These are phyloP conservation scores for Notoglanidium macrostoma DNA, from an alignment of 2,797 vertebrate genomes.

Conservation along the genomic window DNA sequence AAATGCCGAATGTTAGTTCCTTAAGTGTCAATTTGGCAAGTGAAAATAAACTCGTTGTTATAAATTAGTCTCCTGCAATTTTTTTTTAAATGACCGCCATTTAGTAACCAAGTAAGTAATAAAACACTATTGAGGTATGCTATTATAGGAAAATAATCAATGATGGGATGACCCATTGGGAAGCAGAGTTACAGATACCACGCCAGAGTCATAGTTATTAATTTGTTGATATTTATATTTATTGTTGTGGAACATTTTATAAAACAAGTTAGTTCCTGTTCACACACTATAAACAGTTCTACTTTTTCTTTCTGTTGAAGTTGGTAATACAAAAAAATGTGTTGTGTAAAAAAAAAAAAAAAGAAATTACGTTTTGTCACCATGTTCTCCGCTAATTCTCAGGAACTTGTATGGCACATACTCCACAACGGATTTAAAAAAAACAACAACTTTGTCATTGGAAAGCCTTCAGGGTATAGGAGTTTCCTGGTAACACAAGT, in stretches of 20 bases:
- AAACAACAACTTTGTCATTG: not conserved
- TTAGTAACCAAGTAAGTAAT: not conserved
- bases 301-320: too few relatives aligned
- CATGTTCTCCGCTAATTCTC: not conserved
- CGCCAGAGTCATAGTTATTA: not conserved
- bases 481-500: not conserved
- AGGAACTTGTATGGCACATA: not conserved
- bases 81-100: not conserved
- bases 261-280: too few relatives aligned
- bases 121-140: not conserved
- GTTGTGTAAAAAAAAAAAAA: too few relatives aligned
- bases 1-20: conserved; percentile 42
- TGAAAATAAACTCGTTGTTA: conserved; percentile 48
- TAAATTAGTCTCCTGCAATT: conserved; percentile 10
- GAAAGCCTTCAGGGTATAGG: not conserved
- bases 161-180: not conserved
- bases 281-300: too few relatives aligned
- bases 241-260: not conserved
- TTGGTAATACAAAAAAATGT: too few relatives aligned
- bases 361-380: too few relatives aligned
- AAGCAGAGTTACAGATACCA: not conserved
- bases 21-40: conserved; percentile 44
- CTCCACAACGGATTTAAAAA: not conserved
- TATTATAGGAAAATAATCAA: not conserved
- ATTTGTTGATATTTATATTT: not conserved